Base-by-base conservation (phyloP, 1,140 invertebrate species). In the Drosophila prosaltans region DNA sequence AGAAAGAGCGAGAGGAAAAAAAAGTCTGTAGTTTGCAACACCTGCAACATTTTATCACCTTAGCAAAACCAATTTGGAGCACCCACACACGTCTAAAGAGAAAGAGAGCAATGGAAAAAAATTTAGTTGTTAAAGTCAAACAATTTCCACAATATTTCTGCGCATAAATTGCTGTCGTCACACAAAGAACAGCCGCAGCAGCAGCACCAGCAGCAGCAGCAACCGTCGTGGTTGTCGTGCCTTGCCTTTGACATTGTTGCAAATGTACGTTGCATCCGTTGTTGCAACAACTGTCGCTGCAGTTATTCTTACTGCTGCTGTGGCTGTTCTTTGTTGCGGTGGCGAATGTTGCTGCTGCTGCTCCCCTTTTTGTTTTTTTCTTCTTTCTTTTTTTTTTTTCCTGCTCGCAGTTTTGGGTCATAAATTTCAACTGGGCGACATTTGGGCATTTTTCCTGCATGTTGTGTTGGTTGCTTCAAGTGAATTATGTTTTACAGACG, bases 41-140 rank as follows among this genome's bases (percentile, higher is more conserved):
- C 82, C 75, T 82, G 82, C 83, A 86, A 59, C 72, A 79, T 72
- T 86, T 86, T 82, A 88, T 86, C 82, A 80, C 81, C 70, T 72
- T 72, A 30, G 69, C 32, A 79, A 86, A 85, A 85, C 77, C 84
- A 88, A 88, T 88, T 88, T 81, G 67, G 74, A 81, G 77, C 80
- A 84, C 74, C 65, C 70, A 78, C 78, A 80, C 77, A 67, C 63
- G 41, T 57, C 6, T 7, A 36, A 36, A 36, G 32, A 36, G 24
- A 32, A 68, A 80, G 74, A 65, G 81, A 24, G 45, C 45, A 26
- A 51, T 51, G 45, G 45, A 45, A 81, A 86, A 86, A 81, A 86
- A 86, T 88, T 86, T 86, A 86, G 83, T 86, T 86, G 83, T 86
- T 86, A 82, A 86, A 88, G 79, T 86, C 83, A 66, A 81, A 78